Base-by-base conservation (phyloP, 2,113 vertebrate genomes). In the Hippocampus comes region DNA sequence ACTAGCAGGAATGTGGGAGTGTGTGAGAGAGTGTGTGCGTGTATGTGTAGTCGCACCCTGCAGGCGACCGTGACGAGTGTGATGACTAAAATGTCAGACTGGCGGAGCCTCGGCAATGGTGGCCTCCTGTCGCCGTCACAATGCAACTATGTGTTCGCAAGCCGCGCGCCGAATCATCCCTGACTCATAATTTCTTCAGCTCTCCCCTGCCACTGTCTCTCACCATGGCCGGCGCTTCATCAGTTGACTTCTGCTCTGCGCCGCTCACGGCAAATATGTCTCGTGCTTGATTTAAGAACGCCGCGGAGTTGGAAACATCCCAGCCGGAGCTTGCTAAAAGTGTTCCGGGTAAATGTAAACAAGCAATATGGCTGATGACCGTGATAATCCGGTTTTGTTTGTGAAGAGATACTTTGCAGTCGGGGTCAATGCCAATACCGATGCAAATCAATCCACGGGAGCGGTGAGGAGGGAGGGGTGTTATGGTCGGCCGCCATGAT, bases 31-130 rank as follows among this genome's bases (percentile, higher is more conserved):
- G 34, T 5, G 30, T 34, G 30, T 34, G 5, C 4, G 30, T 38
- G 34, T 38, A 6, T 72, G 77, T 78, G 78, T 70, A 82, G 80
- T 87, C 79, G 69, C 82, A 84, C 79, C 82, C 77, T 68, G 79
- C 70, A 74, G 76, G 53, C 53, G 53, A 56, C 53, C 23, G 53
- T 56, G 53, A 79, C 74, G 30, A 74, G 82, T 77, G 74, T 51
- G 84, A 83, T 83, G 82, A 87, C 84, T 88, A 75, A 80, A 56
- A 88, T 74, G 84, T 81, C 68, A 80, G 81, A 82, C 83, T 85
- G 59, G 85, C 59, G 77, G 76, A 74, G 80, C 80, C 81, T 87
- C 78, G 56, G 70, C 73, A 73, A 79, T 60, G 80, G 68, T 70
- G 72, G 83, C 73, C 73, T 87, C 84, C 67, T 82, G 82, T 88